phyloP scores from a whole-genome alignment of 2,888 invertebrate species.

The Nudaria mundana region DNA sequence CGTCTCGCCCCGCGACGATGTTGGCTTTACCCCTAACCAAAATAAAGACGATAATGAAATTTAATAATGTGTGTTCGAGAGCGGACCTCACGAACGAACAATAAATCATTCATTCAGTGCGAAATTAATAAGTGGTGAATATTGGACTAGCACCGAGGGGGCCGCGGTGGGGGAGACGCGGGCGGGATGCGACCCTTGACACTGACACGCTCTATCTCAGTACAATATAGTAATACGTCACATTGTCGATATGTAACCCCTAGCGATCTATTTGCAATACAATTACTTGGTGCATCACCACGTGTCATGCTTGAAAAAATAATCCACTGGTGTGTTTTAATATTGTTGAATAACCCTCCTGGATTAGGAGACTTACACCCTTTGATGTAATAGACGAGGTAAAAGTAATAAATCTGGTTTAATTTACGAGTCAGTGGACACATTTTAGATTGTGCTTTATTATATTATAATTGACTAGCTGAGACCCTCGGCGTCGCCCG shows the following conservation, averaged over 20 bases:
- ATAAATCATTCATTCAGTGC: conserved; percentile 24
- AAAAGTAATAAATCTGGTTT: background rate
- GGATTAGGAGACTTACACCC: background rate
- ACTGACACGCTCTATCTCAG: conserved; percentile 2
- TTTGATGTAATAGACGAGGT: background rate
- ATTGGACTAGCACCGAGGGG: too few relatives aligned
- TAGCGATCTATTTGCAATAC: conserved; percentile 13
- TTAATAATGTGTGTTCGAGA: conserved; percentile 24
- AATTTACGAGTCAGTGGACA: background rate
- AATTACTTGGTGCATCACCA: conserved; percentile 23
- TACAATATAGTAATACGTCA: conserved; percentile 3
- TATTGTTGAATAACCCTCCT: conserved; percentile 1
- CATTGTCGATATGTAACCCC: too few relatives aligned
- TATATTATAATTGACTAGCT: too few relatives aligned
- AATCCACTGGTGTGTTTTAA: conserved; percentile 1
- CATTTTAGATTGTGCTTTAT: background rate
- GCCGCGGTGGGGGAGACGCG: background rate
- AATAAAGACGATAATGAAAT: conserved; percentile 23
- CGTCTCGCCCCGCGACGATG: too few relatives aligned
- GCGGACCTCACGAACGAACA: conserved; percentile 18
- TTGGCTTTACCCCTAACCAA: too few relatives aligned
- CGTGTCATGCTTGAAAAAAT: conserved; percentile 9
- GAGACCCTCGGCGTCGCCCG: too few relatives aligned
- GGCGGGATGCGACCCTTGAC: conserved; percentile 2
- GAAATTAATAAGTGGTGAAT: conserved; percentile 32